These are phyloP conservation scores for Lytechinus pictus DNA, from an alignment of 35 echinoderm and acorn worm species.

Conservation along the genomic window DNA sequence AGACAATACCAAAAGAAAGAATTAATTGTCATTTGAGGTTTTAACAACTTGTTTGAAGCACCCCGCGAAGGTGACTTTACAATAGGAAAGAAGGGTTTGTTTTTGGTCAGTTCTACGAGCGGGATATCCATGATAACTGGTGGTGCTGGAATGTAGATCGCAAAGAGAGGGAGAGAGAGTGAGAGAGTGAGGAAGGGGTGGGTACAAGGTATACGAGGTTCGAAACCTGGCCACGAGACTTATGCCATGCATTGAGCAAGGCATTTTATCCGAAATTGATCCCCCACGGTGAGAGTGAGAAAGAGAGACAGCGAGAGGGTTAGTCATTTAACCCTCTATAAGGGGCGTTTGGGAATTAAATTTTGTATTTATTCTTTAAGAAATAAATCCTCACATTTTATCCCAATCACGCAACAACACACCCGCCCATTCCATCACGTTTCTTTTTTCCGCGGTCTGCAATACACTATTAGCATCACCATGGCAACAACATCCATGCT, in stretches of 20 bases:
- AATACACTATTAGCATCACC: neutral
- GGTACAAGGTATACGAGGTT: neutral
- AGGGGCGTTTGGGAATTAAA: neutral
- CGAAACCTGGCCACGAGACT: too few relatives aligned
- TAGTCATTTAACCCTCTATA: neutral
- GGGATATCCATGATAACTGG: neutral
- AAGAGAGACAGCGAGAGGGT: neutral
- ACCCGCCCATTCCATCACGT: neutral
- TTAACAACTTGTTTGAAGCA: neutral
- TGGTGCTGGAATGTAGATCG: neutral
- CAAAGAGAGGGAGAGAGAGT: neutral
- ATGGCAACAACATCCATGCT: neutral
- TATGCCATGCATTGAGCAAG: too few relatives aligned
- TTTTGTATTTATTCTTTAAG: too few relatives aligned
- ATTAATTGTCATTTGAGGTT: conserved; percentile 5
- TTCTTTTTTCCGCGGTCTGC: neutral
- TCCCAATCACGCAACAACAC: neutral
- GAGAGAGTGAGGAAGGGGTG: neutral
- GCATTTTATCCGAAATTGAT: too few relatives aligned
- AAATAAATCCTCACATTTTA: too few relatives aligned
- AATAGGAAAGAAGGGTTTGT: neutral
- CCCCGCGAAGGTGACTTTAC: neutral
- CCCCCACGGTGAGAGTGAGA: neutral
- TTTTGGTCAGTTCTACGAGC: neutral
- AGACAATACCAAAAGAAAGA: neutral